These are phyloP conservation scores for Chiloscyllium punctatum DNA, from an alignment of 2,797 vertebrate species.

Conservation along the genomic window DNA sequence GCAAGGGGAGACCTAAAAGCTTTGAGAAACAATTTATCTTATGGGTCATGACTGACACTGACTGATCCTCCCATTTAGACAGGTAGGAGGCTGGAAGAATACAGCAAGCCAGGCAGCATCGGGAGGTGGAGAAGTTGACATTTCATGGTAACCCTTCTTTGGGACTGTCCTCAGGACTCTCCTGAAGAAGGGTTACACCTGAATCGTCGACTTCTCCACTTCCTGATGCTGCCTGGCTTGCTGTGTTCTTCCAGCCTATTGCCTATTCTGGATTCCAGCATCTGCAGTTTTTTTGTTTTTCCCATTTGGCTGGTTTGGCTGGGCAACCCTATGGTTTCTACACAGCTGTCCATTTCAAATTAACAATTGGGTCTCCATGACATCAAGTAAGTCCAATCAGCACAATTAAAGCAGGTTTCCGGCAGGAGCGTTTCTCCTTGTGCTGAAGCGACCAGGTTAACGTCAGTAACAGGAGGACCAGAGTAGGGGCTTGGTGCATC, in stretches of 20 bases:
- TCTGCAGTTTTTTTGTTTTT: too few relatives aligned
- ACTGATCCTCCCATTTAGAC: background rate
- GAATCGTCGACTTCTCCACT: too few relatives aligned
- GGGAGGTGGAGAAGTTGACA: too few relatives aligned
- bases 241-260: too few relatives aligned
- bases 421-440: accelerated
- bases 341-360: background rate
- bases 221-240: too few relatives aligned
- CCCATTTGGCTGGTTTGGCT: background rate
- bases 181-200: too few relatives aligned
- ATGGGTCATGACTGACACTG: background rate
- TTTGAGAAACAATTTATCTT: background rate
- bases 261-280: too few relatives aligned
- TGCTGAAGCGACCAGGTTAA: background rate
- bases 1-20: background rate
- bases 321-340: background rate
- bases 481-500: background rate
- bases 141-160: too few relatives aligned
- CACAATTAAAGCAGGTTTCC: background rate
- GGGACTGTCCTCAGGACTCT: too few relatives aligned
- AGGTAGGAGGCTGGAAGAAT: too few relatives aligned
- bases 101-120: too few relatives aligned
- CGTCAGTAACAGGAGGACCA: background rate
- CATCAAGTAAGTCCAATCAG: background rate
- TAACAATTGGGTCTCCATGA: background rate